Conservation (phyloP, 2,797 vertebrate species). For the Heteromormyrus szaboi region DNA sequence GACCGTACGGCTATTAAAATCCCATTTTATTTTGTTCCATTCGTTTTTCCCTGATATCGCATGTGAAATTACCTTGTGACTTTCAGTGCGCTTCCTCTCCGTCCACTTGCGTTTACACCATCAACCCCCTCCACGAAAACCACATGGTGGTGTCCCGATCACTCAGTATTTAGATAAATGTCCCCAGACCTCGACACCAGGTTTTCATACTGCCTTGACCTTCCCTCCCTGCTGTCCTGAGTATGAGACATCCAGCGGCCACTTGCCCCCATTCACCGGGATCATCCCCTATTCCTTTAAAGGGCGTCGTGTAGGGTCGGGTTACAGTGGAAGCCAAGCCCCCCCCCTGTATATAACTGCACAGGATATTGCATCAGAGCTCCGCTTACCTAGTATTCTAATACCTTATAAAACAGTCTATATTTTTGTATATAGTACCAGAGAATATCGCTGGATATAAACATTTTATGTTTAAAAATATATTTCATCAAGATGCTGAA, state of each 20-base stretch:
- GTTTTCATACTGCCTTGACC: not conserved
- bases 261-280: slow-evolving; percentile 57
- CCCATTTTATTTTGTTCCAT: not conserved
- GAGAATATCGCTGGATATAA: not conserved
- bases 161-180: not conserved
- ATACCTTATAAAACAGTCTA: not conserved
- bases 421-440: not conserved
- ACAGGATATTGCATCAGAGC: slow-evolving; percentile 56
- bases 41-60: not conserved
- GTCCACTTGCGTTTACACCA: slow-evolving; percentile 37
- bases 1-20: not conserved
- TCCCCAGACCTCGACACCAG: slow-evolving; percentile 29
- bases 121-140: slow-evolving; percentile 41
- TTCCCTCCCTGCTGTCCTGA: slow-evolving; percentile 27
- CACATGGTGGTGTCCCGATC: slow-evolving; percentile 40
- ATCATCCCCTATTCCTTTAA: slow-evolving; percentile 72
- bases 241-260: slow-evolving; percentile 39
- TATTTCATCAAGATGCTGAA: not conserved
- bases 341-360: slow-evolving; percentile 34
- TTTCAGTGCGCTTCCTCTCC: slow-evolving; percentile 30
- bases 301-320: slow-evolving; percentile 56
- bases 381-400: slow-evolving; percentile 19
- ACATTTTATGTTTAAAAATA: not conserved
- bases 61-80: slow-evolving; percentile 54
- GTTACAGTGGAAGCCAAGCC: slow-evolving; percentile 57